These are phyloP conservation scores for Drosophila busckii DNA, from an alignment of 1,140 invertebrate genomes.

Conservation along the genomic window DNA sequence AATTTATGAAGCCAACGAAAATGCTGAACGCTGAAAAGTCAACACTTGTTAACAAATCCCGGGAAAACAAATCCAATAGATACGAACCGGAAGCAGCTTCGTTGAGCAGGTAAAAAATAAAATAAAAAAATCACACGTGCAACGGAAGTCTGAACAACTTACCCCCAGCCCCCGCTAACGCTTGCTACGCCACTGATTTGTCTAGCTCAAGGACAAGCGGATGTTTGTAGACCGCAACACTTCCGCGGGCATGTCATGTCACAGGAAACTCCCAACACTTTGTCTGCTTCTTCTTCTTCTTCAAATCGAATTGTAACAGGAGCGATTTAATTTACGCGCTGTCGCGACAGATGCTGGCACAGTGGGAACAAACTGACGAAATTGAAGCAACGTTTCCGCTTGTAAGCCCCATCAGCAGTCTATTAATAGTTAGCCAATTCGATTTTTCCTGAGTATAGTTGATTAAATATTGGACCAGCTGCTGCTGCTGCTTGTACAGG, in stretches of 20 bases:
- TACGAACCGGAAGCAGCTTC: constrained; percentile 36
- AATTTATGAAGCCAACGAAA: constrained; percentile 47
- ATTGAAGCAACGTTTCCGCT: constrained; percentile 16
- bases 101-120: constrained; percentile 40
- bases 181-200: background rate
- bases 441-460: constrained; percentile 17
- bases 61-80: constrained; percentile 1
- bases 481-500: constrained; percentile 31
- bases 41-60: constrained; percentile 11
- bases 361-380: too few species aligned
- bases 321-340: too few species aligned
- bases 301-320: constrained; percentile 13
- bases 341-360: too few species aligned
- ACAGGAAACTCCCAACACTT: constrained; percentile 58
- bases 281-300: constrained; percentile 33
- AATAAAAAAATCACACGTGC: too few species aligned
- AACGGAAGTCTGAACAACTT: constrained; percentile 9
- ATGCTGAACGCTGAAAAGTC: constrained; percentile 3
- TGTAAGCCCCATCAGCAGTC: background rate
- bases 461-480: constrained; percentile 62
- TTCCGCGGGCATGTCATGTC: constrained; percentile 42
- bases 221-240: constrained; percentile 53
- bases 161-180: background rate
- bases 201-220: constrained; percentile 68
- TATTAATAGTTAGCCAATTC: constrained; percentile 36